phyloP scores from a whole-genome alignment of 2,888 invertebrate species.

The Chouioia cunea region DNA sequence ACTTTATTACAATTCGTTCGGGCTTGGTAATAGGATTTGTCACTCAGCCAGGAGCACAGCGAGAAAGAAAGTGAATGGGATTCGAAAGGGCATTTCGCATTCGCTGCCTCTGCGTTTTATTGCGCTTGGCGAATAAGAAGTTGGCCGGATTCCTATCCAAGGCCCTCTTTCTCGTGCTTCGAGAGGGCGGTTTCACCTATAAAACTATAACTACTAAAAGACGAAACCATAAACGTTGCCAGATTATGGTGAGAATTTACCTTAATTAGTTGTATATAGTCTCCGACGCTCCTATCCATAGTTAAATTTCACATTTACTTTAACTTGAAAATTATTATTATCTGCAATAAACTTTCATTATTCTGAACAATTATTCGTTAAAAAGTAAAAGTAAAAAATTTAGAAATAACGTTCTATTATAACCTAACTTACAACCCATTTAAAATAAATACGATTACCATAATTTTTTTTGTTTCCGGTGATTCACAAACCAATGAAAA shows the following conservation, averaged over 20 bases:
- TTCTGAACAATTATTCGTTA: too few relatives aligned
- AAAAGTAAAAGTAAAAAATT: too few relatives aligned
- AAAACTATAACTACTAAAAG: constrained; percentile 46
- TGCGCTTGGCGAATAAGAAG: constrained; percentile 47
- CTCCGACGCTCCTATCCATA: too few relatives aligned
- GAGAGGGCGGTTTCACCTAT: constrained; percentile 18
- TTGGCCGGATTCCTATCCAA: constrained; percentile 47
- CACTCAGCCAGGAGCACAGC: constrained; percentile 38
- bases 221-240: constrained; percentile 42
- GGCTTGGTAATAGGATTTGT: constrained; percentile 51
- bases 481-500: too few relatives aligned
- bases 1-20: constrained; percentile 52
- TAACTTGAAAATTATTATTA: too few relatives aligned
- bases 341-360: too few relatives aligned
- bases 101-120: constrained; percentile 54
- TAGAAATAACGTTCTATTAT: too few relatives aligned
- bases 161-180: constrained; percentile 3
- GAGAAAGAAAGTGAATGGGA: constrained; percentile 34
- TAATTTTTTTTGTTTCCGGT: too few relatives aligned
- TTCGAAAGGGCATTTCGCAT: constrained; percentile 51
- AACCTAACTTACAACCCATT: too few relatives aligned
- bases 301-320: too few relatives aligned
- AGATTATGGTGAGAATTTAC: constrained; percentile 4
- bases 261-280: constrained; percentile 12
- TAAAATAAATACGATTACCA: too few relatives aligned